Conservation (phyloP, 2,888 invertebrate species). For the Heterodera filipjevi region DNA sequence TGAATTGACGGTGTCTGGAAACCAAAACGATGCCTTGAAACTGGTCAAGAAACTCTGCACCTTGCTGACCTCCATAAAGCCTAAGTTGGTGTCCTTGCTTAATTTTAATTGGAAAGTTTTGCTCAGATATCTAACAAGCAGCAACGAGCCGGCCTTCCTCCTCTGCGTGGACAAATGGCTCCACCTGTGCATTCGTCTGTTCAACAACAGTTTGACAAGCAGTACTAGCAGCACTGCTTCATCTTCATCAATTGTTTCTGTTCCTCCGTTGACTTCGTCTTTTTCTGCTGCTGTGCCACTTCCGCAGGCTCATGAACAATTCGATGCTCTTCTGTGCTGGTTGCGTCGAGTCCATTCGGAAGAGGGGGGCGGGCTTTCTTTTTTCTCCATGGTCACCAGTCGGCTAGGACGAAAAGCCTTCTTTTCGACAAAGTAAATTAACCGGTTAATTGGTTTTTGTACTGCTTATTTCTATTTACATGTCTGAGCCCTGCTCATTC, state of each 20-base stretch:
- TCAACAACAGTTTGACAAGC: conserved; percentile 32
- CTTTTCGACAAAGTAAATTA: conserved; percentile 32
- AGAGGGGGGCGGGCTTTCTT: conserved; percentile 38
- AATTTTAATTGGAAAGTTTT: conserved; percentile 24
- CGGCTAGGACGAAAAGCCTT: conserved; percentile 28
- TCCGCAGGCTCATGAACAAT: conserved; percentile 32
- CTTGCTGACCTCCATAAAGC: conserved; percentile 52
- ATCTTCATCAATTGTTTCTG: background rate
- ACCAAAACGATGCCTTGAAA: conserved; percentile 20
- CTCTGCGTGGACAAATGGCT: conserved; percentile 48
- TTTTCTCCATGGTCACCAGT: conserved; percentile 35
- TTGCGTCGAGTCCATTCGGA: conserved; percentile 39
- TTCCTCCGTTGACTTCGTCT: conserved; percentile 8
- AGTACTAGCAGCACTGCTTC: background rate
- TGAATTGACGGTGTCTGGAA: conserved; percentile 34
- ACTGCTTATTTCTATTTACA: too few relatives aligned
- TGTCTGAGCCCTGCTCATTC: too few relatives aligned
- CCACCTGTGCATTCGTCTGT: conserved; percentile 39
- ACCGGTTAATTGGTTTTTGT: too few relatives aligned
- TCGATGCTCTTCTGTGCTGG: conserved; percentile 32
- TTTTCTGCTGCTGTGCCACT: conserved; percentile 8
- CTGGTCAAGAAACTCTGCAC: conserved; percentile 43
- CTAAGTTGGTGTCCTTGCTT: conserved; percentile 48
- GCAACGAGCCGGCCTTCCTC: conserved; percentile 49
- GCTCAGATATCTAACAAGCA: conserved; percentile 40